phyloP scores from a whole-genome alignment of 2,888 invertebrate species.

The Palloptera scutellata region DNA sequence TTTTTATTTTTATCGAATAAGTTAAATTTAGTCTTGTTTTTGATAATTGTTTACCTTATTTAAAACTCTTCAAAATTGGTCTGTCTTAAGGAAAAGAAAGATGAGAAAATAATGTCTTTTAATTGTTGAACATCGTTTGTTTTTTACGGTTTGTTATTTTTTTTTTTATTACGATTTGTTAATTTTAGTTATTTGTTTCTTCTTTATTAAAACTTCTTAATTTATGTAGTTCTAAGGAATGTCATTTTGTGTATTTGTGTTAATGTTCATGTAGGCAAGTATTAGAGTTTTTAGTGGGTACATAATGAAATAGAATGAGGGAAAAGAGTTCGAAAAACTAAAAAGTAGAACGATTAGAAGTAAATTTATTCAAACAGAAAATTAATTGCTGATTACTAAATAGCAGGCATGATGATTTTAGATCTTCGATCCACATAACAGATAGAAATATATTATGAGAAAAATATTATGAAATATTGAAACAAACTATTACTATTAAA shows the following conservation, averaged over 20 bases:
- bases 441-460: too few relatives aligned
- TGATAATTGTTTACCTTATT: conserved; percentile 62
- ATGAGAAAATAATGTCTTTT: conserved; percentile 63
- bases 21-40: conserved; percentile 30
- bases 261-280: conserved; percentile 4
- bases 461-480: too few relatives aligned
- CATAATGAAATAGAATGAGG: not conserved
- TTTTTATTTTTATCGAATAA: conserved; percentile 25
- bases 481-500: too few relatives aligned
- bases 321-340: too few relatives aligned
- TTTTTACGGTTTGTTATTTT: conserved; percentile 19
- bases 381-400: too few relatives aligned
- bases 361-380: too few relatives aligned
- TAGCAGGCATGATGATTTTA: too few relatives aligned
- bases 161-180: conserved; percentile 14
- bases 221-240: conserved; percentile 2
- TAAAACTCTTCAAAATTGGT: conserved; percentile 63
- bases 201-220: conserved; percentile 11
- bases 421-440: too few relatives aligned
- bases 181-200: conserved; percentile 15
- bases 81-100: conserved; percentile 64
- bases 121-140: conserved; percentile 51
- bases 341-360: too few relatives aligned
- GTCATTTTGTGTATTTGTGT: conserved; percentile 7
- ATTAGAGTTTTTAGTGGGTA: not conserved